phyloP scores from a whole-genome alignment of 2,113 vertebrate genomes.

The Takifugu flavidus region DNA sequence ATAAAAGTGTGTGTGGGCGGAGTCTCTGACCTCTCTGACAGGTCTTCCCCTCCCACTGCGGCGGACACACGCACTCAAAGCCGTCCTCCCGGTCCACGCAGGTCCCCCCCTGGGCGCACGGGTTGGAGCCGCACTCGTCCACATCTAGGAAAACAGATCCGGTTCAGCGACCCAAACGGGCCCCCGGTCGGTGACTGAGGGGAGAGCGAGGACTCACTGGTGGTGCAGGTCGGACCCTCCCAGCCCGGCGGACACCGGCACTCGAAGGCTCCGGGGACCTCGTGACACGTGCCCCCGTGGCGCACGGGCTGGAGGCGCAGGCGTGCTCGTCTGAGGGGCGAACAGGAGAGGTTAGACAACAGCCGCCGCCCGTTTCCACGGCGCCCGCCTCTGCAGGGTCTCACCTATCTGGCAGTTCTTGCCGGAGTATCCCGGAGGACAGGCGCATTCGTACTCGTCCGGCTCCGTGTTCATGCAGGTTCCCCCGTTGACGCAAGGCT shows the following conservation, averaged over 20 bases:
- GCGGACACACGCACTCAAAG: conserved; percentile 91
- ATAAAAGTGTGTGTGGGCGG: background rate
- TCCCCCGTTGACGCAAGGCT: conserved; percentile 88
- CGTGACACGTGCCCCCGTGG: conserved; percentile 88
- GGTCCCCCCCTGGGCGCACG: conserved; percentile 88
- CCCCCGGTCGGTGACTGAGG: too few species aligned
- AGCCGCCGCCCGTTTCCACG: too few species aligned
- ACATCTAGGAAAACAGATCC: conserved; percentile 74
- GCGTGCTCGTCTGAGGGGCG: conserved; percentile 83
- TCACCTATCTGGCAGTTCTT: conserved; percentile 92
- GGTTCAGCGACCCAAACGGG: too few species aligned
- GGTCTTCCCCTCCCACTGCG: conserved; percentile 91
- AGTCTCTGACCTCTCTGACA: conserved; percentile 88
- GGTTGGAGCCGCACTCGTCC: conserved; percentile 86
- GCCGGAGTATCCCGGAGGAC: conserved; percentile 90
- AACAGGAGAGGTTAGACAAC: background rate
- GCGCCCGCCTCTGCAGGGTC: background rate
- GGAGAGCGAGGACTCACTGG: conserved; percentile 73
- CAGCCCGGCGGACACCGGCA: conserved; percentile 89
- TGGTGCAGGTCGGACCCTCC: conserved; percentile 89
- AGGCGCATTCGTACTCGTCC: conserved; percentile 86
- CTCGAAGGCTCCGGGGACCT: conserved; percentile 83
- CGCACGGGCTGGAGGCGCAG: conserved; percentile 89
- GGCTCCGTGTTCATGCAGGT: conserved; percentile 95
- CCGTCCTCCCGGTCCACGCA: conserved; percentile 87